These are phyloP conservation scores for Chaetogeoica ovagalla DNA, from an alignment of 2,888 invertebrate species.

Conservation along the genomic window DNA sequence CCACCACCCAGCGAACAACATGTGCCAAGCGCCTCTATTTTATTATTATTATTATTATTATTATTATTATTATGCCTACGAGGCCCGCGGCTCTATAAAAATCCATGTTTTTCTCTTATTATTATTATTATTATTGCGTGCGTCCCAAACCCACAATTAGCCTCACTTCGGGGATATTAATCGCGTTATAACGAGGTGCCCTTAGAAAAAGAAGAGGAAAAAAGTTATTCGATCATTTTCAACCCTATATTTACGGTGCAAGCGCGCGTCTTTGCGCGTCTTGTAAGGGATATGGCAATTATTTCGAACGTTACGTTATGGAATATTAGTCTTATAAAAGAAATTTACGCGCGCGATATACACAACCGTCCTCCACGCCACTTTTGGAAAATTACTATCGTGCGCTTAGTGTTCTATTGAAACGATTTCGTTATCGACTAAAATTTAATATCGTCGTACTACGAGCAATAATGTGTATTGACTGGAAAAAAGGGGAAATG, in stretches of 20 bases:
- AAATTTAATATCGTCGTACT: too few relatives aligned
- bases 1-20: conserved; percentile 35
- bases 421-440: too few relatives aligned
- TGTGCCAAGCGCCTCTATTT: conserved; percentile 46
- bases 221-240: conserved; percentile 26
- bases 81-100: conserved; percentile 35
- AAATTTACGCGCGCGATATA: background rate
- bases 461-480: too few relatives aligned
- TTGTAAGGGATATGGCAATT: background rate
- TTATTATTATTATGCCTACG: too few relatives aligned
- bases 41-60: too few relatives aligned
- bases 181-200: conserved; percentile 49
- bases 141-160: conserved; percentile 37
- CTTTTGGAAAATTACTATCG: too few relatives aligned
- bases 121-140: conserved; percentile 19
- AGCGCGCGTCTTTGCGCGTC: background rate
- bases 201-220: conserved; percentile 10
- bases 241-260: conserved; percentile 34
- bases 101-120: conserved; percentile 39
- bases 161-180: conserved; percentile 38
- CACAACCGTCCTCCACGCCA: background rate
- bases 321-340: background rate
- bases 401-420: too few relatives aligned
- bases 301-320: background rate
- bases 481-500: too few relatives aligned